Evolutionary conservation across 2,888 invertebrate species (phyloP), one percentile per base, ranked within the genome.

Genomic region (Papilio protenor): DNA sequence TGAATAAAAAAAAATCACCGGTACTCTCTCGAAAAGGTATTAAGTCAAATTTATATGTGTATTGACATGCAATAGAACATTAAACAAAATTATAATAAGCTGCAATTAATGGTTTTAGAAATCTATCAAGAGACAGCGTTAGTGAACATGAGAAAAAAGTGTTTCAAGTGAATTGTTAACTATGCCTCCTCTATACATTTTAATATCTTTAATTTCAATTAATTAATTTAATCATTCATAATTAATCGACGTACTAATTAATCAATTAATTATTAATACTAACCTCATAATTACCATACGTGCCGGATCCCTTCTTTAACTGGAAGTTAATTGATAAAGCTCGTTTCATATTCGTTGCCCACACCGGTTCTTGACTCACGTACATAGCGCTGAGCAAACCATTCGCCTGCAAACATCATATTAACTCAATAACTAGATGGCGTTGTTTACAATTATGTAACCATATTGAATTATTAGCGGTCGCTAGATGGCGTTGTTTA

Each of bases 311-410:
- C 69, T 85, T 90, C 69, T 96, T 96, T 49, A 97, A 87, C 84
- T 97, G 96, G 49, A 97, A 93, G 80, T 96, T 96, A 21, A 96
- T 95, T 1, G 96, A 96, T 1, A 52, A 16, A 18, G 52, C 96
- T 73, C 96, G 90, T 85, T 97, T 97, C 77, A 97, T 94, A 85
- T 97, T 97, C 33, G 95, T 95, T 0, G 96, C 95, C 97, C 97
- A 97, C 1, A 94, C 90, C 0, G 96, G 95, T 82, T 96, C 96
- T 3, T 92, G 89, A 0, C 86, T 85, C 0, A 93, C 87, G 74
- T 91, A 90, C 21, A 95, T 85, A 0, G 86, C 85, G 6, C 87
- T 88, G 4, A 94, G 89, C 57, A 89, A 88, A 2, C 95, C 94
- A 18, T 88, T 88, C 5, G 89, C 89, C 94, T 94, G 87, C 14